Base-by-base conservation (phyloP, 2,797 vertebrate species). In the Alcedo atthis region DNA sequence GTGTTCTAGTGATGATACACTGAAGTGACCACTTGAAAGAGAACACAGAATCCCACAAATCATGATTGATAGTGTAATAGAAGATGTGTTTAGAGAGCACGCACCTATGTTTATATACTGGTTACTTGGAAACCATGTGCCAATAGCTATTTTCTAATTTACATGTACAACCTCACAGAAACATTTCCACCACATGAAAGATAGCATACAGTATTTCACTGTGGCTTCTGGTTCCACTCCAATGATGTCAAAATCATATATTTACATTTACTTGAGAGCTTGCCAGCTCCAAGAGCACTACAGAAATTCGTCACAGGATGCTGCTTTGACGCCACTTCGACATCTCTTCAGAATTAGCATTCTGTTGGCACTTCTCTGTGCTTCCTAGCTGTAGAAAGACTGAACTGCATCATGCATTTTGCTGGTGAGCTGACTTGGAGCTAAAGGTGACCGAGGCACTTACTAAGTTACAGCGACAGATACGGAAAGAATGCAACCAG, bases 301-400 rank as follows among this genome's bases (percentile, higher is more conserved):
- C 63, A 76, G 63, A 89, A 81, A 89, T 43, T 71, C 0, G 6
- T 94, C 92, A 93, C 82, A 93, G 90, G 92, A 95, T 88, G 85
- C 53, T 93, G 73, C 75, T 93, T 13, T 93, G 92, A 95, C 2
- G 4, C 69, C 51, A 84, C 35, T 70, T 69, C 66, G 61, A 40
- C 1, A 45, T 68, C 75, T 76, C 53, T 58, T 91, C 4, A 48
- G 66, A 86, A 9, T 35, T 15, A 63, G 3, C 43, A 5, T 13
- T 58, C 62, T 69, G 30, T 2, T 61, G 84, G 49, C 49, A 37
- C 53, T 49, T 93, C 63, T 51, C 57, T 83, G 66, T 74, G 43
- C 49, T 63, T 54, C 59, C 69, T 43, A 76, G 51, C 8, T 70
- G n/a, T 4, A 63, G 15, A 81, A 83, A 78, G 10, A 64, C 6